phyloP scores from a whole-genome alignment of 2,797 vertebrate species.

The Oryzias dopingdopingensis region DNA sequence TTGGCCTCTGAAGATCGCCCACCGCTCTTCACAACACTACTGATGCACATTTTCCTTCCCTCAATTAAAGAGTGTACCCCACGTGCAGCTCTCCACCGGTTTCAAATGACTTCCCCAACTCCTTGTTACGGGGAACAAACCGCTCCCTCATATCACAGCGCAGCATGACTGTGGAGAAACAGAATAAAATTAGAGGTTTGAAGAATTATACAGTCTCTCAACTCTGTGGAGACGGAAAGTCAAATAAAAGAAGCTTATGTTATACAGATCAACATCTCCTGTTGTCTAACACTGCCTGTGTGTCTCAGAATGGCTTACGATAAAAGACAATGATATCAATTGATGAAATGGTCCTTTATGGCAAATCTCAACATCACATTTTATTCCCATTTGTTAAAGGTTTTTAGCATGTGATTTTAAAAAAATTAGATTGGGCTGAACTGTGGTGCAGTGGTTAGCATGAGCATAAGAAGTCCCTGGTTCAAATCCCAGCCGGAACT shows the following conservation, averaged over 20 bases:
- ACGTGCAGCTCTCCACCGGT: constrained; percentile 36
- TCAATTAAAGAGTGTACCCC: constrained; percentile 71
- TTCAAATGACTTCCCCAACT: constrained; percentile 46
- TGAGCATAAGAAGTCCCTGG: too few relatives aligned
- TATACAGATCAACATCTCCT: background rate
- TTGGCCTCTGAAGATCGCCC: constrained; percentile 80
- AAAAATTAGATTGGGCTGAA: too few relatives aligned
- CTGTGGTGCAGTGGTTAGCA: too few relatives aligned
- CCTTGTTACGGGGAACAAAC: constrained; percentile 62
- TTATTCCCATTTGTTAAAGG: too few relatives aligned
- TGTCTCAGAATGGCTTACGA: too few relatives aligned
- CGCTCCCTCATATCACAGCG: constrained; percentile 37
- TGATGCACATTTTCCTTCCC: constrained; percentile 67
- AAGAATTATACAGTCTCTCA: constrained; percentile 19
- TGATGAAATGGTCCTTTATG: too few relatives aligned
- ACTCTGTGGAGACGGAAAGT: constrained; percentile 19
- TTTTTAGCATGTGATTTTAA: too few relatives aligned
- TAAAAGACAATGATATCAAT: too few relatives aligned
- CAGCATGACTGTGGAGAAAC: constrained; percentile 12
- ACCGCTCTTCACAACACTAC: constrained; percentile 65
- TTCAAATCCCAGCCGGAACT: too few relatives aligned
- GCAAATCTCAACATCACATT: too few relatives aligned
- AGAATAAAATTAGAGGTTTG: constrained; percentile 26
- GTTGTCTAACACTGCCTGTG: too few relatives aligned
- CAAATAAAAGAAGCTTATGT: background rate